Evolutionary conservation across 2,113 vertebrate genomes (phyloP).

Genomic region (Egretta garzetta): DNA sequence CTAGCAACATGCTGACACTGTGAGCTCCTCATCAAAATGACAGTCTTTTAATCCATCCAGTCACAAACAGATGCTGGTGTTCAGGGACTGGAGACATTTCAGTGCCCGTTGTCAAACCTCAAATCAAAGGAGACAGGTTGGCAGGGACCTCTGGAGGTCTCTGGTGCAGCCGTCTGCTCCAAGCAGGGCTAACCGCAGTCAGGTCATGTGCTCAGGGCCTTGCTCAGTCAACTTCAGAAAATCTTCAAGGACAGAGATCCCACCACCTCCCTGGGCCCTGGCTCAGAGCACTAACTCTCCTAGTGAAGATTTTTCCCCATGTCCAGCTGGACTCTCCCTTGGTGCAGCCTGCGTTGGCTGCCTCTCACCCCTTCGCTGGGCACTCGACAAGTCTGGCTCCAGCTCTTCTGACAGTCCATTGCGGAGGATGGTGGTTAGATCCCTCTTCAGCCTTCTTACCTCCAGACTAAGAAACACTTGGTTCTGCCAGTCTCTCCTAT

Average conservation of each 20-base stretch:
- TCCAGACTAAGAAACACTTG: neutral
- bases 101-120: neutral
- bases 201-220: neutral
- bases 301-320: neutral
- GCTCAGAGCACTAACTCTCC: neutral
- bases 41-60: neutral
- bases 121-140: no score
- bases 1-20: neutral
- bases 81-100: neutral
- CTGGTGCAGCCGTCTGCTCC: neutral
- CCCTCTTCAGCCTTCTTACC: neutral
- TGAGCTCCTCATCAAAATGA: neutral
- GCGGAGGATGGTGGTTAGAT: fast-evolving
- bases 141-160: neutral
- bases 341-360: neutral
- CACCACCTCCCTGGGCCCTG: neutral
- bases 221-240: neutral
- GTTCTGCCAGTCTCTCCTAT: neutral
- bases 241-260: neutral
- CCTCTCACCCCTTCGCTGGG: neutral
- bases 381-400: neutral
- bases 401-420: neutral
- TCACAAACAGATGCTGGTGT: neutral
- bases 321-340: neutral
- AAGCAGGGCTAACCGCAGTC: neutral